These are phyloP conservation scores for Chelonus insularis DNA, from an alignment of 1,140 invertebrate genomes.

Conservation along the genomic window DNA sequence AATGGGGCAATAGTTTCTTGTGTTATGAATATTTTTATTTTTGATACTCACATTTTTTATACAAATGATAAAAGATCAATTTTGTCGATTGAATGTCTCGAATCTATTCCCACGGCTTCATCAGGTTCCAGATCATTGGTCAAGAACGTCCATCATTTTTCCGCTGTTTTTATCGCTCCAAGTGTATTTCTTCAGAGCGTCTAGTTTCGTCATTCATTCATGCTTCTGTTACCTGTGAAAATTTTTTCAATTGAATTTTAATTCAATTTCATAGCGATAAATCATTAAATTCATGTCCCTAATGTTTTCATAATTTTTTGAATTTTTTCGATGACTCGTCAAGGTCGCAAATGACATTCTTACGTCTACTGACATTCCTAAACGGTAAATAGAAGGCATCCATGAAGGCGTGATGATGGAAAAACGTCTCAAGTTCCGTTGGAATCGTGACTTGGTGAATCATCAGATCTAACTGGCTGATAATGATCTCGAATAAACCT, in stretches of 20 bases:
- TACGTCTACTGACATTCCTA: slow-evolving; percentile 8
- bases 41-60: neutral
- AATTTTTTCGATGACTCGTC: neutral
- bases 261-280: no score
- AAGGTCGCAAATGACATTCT: slow-evolving; percentile 1
- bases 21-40: no score
- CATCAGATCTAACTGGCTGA: slow-evolving; percentile 15
- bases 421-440: slow-evolving; percentile 19
- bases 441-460: slow-evolving; percentile 25
- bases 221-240: no score
- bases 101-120: slow-evolving; percentile 30
- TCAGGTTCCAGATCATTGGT: slow-evolving; percentile 39
- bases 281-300: no score
- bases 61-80: neutral
- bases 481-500: neutral
- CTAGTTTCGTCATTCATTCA: no score
- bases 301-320: neutral
- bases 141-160: slow-evolving; percentile 35
- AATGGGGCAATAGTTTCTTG: no score
- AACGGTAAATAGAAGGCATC: slow-evolving; percentile 20
- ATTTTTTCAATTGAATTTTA: no score
- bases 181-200: no score
- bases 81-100: slow-evolving; percentile 1
- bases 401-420: neutral
- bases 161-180: slow-evolving; percentile 17